phyloP scores from a whole-genome alignment of 2,113 vertebrate species.

The Vulpes vulpes region DNA sequence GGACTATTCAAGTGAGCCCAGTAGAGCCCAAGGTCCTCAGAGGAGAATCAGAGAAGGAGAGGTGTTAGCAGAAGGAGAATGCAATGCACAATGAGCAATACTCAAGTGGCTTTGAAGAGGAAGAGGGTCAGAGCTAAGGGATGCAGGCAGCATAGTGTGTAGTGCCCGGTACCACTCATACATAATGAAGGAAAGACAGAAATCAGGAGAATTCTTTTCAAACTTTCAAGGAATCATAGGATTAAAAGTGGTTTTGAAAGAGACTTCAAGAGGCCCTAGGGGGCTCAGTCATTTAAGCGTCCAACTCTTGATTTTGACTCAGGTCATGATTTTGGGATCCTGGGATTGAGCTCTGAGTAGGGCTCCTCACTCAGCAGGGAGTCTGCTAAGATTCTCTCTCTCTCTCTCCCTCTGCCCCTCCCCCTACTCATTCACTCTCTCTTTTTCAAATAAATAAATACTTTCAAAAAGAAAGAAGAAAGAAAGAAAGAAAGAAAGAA shows the following conservation, averaged over 20 bases:
- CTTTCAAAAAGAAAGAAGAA: no score
- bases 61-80: background rate
- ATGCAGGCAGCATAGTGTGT: fast-evolving
- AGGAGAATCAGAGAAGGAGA: background rate
- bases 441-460: no score
- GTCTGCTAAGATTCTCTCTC: no score
- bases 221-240: background rate
- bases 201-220: background rate
- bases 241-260: background rate
- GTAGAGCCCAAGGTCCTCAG: background rate
- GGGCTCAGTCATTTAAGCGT: no score
- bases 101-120: fast-evolving
- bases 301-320: no score
- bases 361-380: no score
- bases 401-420: no score
- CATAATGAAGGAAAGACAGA: background rate
- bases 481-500: no score
- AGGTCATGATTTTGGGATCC: no score
- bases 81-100: background rate
- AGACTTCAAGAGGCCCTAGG: background rate
- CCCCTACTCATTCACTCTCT: no score
- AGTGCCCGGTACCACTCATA: fast-evolving
- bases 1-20: background rate
- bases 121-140: fast-evolving
- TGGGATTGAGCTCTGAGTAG: no score